These are phyloP conservation scores for Loriculus beryllinus DNA, from an alignment of 2,797 vertebrate species.

Conservation along the genomic window DNA sequence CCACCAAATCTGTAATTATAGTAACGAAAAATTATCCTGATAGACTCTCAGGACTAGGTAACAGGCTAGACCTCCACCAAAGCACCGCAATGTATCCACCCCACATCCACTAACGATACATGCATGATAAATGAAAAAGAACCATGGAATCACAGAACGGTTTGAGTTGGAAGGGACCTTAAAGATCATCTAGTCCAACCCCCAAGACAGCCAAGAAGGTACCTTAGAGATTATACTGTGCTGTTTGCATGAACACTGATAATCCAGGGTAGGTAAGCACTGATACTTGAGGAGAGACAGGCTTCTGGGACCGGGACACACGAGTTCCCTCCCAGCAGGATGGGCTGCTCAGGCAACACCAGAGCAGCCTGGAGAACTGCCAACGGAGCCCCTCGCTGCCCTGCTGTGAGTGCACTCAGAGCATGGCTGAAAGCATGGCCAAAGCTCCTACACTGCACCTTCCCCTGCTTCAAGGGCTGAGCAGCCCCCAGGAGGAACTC, in stretches of 20 bases:
- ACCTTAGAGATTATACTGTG: rapidly evolving
- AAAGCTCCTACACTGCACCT: rapidly evolving
- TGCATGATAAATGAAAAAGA: background rate
- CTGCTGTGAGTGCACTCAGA: background rate
- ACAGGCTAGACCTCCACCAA: background rate
- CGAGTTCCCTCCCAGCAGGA: background rate
- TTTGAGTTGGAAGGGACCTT: background rate
- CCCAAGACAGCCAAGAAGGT: background rate
- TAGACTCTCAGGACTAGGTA: background rate
- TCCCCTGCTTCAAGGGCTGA: background rate
- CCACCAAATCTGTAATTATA: background rate
- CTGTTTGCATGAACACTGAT: background rate
- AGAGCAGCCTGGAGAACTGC: background rate
- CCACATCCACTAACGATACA: background rate
- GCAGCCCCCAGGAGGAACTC: background rate
- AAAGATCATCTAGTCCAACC: background rate
- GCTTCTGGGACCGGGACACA: background rate
- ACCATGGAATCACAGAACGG: background rate
- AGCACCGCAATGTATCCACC: background rate
- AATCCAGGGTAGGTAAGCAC: background rate
- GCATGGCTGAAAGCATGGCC: rapidly evolving
- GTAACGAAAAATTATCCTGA: background rate
- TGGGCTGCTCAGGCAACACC: background rate
- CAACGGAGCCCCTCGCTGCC: background rate
- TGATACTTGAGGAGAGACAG: background rate